These are phyloP conservation scores for Acyrthosiphon pisum DNA, from an alignment of 1,140 invertebrate species.

Conservation along the genomic window DNA sequence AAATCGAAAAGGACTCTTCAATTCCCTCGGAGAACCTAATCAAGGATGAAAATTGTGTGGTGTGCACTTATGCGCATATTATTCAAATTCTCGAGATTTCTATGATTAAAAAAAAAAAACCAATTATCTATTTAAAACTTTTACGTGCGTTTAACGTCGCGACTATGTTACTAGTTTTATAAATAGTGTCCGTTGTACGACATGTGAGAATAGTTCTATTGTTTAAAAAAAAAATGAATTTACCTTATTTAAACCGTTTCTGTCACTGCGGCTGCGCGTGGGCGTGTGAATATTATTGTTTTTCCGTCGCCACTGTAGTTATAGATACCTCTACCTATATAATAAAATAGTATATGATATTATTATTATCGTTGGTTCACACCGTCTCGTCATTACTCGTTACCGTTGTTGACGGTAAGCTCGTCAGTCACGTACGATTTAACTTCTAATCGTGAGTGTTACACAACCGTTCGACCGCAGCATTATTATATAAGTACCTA, in stretches of 20 bases:
- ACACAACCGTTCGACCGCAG: background rate
- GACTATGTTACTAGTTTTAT: background rate
- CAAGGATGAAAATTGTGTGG: constrained; percentile 22
- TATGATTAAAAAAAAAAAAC: background rate
- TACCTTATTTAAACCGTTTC: no score
- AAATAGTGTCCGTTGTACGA: background rate
- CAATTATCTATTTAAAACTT: constrained; percentile 4
- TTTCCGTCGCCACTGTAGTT: no score
- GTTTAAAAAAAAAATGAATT: no score
- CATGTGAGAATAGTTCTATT: background rate
- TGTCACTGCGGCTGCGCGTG: no score
- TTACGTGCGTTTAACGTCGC: background rate
- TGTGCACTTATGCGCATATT: background rate
- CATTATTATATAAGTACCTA: background rate
- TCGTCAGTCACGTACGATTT: background rate
- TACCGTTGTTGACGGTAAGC: background rate
- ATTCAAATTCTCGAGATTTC: background rate
- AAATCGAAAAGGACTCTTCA: constrained; percentile 27
- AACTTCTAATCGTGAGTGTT: background rate
- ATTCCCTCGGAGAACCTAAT: constrained; percentile 10
- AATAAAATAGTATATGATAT: no score
- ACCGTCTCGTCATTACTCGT: background rate
- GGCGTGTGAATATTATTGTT: no score
- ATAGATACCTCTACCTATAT: background rate
- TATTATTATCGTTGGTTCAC: background rate